Percentiles rank a stretch among this genome's conserved stretches.
Conservation (phyloP, 2,888 invertebrate genomes). For the Patella depressa region DNA sequence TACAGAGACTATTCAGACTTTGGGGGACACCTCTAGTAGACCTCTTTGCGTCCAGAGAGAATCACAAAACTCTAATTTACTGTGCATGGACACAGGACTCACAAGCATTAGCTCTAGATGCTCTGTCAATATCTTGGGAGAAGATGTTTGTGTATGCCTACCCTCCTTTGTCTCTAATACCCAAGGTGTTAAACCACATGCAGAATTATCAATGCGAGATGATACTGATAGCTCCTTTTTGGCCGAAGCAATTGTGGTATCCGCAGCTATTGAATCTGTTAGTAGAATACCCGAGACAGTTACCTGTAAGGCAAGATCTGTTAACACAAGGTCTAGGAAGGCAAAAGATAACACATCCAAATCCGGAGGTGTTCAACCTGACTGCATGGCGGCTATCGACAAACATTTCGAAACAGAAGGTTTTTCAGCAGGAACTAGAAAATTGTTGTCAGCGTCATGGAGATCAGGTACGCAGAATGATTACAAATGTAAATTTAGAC, state of each 20-base stretch:
- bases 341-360: constrained; percentile 31
- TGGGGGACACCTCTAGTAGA: constrained; percentile 24
- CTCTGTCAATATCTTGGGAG: constrained; percentile 25
- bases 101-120: constrained; percentile 22
- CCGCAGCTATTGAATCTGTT: constrained; percentile 26
- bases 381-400: constrained; percentile 38
- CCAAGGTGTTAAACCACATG: constrained; percentile 11
- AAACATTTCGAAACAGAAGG: constrained; percentile 31
- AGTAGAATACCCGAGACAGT: background rate
- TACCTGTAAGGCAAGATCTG: too few relatives aligned
- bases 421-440: constrained; percentile 34
- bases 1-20: constrained; percentile 13
- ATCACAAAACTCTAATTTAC: constrained; percentile 20
- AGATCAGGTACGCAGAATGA: constrained; percentile 34
- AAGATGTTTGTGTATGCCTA: constrained; percentile 26
- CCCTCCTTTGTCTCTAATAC: too few relatives aligned
- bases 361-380: constrained; percentile 28
- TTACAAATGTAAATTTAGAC: constrained; percentile 29
- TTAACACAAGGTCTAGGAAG: constrained; percentile 18
- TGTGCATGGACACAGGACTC: constrained; percentile 16
- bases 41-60: constrained; percentile 22
- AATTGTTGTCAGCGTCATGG: constrained; percentile 34
- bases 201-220: constrained; percentile 17
- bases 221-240: background rate
- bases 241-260: constrained; percentile 25